A percentile compares a stretch with the other conserved stretches of the same genome.
Evolutionary conservation across 2,888 invertebrate genomes (phyloP).

Genomic region (Catocala fraxini): DNA sequence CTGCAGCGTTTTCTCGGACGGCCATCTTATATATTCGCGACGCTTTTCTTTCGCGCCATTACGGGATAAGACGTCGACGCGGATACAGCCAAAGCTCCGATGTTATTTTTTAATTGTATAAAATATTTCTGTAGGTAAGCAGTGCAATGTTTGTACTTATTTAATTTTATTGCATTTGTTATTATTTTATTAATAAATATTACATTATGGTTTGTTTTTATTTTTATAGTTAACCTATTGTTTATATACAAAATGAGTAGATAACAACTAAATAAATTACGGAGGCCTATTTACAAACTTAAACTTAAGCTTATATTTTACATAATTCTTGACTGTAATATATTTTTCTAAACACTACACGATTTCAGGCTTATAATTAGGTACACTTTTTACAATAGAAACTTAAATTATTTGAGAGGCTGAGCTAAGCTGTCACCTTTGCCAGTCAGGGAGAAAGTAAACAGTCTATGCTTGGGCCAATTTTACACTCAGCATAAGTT

Average conservation of each 20-base stretch:
- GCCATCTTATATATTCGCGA: slow-evolving; percentile 45
- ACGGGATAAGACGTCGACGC: slow-evolving; percentile 36
- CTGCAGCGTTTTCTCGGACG: slow-evolving; percentile 41
- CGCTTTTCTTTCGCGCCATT: slow-evolving; percentile 55
- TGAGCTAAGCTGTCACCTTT: too few species aligned
- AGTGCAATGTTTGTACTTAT: neutral
- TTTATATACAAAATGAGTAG: slow-evolving; percentile 17
- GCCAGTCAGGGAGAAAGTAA: too few species aligned
- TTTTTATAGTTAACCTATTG: slow-evolving; percentile 24
- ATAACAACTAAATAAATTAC: slow-evolving; percentile 21
- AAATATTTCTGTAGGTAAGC: slow-evolving; percentile 1
- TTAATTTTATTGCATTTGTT: slow-evolving; percentile 2
- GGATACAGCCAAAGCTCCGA: slow-evolving; percentile 21
- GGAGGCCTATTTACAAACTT: slow-evolving; percentile 18
- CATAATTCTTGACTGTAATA: slow-evolving; percentile 31
- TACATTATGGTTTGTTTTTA: slow-evolving; percentile 38
- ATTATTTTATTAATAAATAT: slow-evolving; percentile 33
- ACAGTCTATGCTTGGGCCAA: too few species aligned
- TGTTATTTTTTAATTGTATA: slow-evolving; percentile 1
- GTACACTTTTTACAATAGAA: slow-evolving; percentile 4
- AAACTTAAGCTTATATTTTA: slow-evolving; percentile 16
- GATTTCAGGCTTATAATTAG: neutral
- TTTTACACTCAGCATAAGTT: neutral
- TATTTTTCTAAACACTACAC: slow-evolving; percentile 12
- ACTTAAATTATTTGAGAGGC: neutral